These are phyloP conservation scores for Vanacampus margaritifer DNA, from an alignment of 2,113 vertebrate species.

Conservation along the genomic window DNA sequence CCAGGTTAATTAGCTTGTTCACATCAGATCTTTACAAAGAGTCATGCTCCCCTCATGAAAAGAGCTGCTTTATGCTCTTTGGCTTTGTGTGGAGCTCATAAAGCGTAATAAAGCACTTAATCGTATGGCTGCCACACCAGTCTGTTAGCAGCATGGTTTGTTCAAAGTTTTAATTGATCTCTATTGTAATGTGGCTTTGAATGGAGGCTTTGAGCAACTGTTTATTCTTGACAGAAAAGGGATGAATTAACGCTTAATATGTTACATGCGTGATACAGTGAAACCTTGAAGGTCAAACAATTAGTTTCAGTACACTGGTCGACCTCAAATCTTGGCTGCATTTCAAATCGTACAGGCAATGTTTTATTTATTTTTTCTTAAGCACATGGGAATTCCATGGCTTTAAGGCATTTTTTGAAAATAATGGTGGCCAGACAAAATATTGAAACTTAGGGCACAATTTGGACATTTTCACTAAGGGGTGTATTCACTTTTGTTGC, in stretches of 20 bases:
- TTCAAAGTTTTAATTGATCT: conserved; percentile 54
- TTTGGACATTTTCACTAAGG: not conserved
- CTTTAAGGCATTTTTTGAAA: not conserved
- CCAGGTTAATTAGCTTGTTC: conserved; percentile 85
- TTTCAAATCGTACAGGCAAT: not conserved
- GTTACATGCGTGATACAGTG: not conserved
- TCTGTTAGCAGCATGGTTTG: conserved; percentile 43
- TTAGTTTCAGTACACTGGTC: not conserved
- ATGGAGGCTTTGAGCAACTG: conserved; percentile 38
- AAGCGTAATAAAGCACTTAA: conserved; percentile 57
- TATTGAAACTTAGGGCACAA: not conserved
- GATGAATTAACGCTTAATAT: not conserved
- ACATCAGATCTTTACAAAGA: conserved; percentile 65
- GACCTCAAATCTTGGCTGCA: not conserved
- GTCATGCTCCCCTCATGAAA: conserved; percentile 54
- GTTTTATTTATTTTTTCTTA: not conserved
- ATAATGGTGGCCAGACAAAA: not conserved
- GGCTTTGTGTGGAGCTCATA: conserved; percentile 58
- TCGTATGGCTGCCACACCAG: conserved; percentile 42
- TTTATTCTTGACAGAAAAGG: not conserved
- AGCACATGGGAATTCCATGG: not conserved
- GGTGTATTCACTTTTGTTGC: not conserved
- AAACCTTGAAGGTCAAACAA: not conserved
- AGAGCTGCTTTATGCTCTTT: conserved; percentile 51
- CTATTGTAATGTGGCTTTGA: conserved; percentile 33